Conservation (phyloP, 2,113 vertebrate genomes). For the Heloderma charlesbogerti region DNA sequence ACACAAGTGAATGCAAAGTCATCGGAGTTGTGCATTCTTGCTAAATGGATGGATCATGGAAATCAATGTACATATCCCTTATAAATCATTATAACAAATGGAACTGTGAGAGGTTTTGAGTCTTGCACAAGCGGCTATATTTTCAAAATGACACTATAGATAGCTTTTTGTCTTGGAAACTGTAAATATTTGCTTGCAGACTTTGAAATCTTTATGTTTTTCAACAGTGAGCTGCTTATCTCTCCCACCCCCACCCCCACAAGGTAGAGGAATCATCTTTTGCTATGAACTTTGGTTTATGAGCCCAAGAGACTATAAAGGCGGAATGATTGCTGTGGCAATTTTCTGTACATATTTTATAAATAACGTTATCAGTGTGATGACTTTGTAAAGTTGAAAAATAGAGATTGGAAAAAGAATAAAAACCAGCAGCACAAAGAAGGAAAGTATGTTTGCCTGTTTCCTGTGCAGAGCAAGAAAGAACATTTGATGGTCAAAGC, state of each 20-base stretch:
- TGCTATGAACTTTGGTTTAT: not conserved
- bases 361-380: constrained; percentile 60
- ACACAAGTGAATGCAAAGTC: fast-evolving
- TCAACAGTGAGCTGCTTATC: constrained; percentile 1
- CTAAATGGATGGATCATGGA: not conserved
- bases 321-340: constrained; percentile 13
- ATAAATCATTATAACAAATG: constrained; percentile 62
- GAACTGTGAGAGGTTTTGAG: constrained; percentile 4
- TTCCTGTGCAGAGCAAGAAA: constrained; percentile 3
- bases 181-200: constrained; percentile 70
- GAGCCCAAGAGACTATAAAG: constrained; percentile 20
- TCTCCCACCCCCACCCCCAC: not conserved
- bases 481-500: not conserved
- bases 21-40: fast-evolving
- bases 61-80: not conserved
- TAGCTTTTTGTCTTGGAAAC: constrained; percentile 62
- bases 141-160: constrained; percentile 62
- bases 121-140: constrained; percentile 25
- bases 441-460: constrained; percentile 13
- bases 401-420: constrained; percentile 63
- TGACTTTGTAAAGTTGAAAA: constrained; percentile 42
- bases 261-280: constrained; percentile 37
- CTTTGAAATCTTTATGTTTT: constrained; percentile 61
- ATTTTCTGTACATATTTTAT: constrained; percentile 73
- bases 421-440: constrained; percentile 64